These are phyloP conservation scores for Pocillopora grandis DNA, from an alignment of 92 coral and sea anemone genomes.

Conservation along the genomic window DNA sequence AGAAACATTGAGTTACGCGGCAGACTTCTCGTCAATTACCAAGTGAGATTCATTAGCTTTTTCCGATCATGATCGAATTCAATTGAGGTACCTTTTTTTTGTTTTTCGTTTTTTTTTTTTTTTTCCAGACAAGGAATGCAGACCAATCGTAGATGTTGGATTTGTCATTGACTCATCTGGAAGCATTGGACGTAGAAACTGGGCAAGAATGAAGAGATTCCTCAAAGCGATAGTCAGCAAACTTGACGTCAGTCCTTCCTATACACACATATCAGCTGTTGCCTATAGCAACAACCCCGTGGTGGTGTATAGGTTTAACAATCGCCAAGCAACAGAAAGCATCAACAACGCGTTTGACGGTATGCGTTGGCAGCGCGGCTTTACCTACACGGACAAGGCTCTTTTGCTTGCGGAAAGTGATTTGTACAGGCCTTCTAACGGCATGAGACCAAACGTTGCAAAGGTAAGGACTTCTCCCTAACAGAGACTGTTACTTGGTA, in stretches of 20 bases:
- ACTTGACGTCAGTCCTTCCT: conserved; percentile 62
- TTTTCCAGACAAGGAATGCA: conserved; percentile 46
- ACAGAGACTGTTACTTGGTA: no score
- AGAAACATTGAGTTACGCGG: no score
- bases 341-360: conserved; percentile 22
- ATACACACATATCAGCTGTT: conserved; percentile 63
- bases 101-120: no score
- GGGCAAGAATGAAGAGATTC: conserved; percentile 60
- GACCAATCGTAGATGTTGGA: conserved; percentile 55
- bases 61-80: background rate
- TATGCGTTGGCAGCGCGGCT: conserved; percentile 45
- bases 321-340: conserved; percentile 11
- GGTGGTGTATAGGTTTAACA: conserved; percentile 50
- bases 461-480: conserved; percentile 1
- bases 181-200: conserved; percentile 63
- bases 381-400: conserved; percentile 40
- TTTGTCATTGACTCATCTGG: conserved; percentile 75
- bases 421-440: conserved; percentile 19
- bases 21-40: no score
- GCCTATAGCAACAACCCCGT: conserved; percentile 60
- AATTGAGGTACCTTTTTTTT: no score
- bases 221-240: conserved; percentile 48
- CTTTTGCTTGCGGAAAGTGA: conserved; percentile 34
- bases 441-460: conserved; percentile 36
- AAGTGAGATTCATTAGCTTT: background rate